A percentile compares a stretch with the other conserved stretches of the same genome.
These are phyloP conservation scores for Syngnathoides biaculeatus DNA, from an alignment of 2,113 vertebrate genomes.

Conservation along the genomic window DNA sequence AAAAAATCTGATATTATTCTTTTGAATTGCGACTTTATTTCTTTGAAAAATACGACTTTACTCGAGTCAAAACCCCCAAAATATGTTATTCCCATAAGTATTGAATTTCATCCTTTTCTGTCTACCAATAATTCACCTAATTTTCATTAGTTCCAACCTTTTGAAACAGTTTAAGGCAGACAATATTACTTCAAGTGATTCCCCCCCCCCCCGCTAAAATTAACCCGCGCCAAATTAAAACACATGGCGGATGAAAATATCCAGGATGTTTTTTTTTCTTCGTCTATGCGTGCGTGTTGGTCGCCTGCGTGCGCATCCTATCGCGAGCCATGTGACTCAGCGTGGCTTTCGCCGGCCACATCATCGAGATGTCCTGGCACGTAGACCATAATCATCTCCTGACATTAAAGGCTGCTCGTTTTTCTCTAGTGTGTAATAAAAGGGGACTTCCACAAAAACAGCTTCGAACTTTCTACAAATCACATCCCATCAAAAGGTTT, in stretches of 20 bases:
- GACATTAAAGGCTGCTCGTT: conserved; percentile 63
- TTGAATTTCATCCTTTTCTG: too few relatives aligned
- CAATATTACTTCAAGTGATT: background rate
- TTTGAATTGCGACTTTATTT: too few relatives aligned
- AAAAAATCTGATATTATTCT: too few relatives aligned
- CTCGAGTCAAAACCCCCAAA: too few relatives aligned
- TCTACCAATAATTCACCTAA: too few relatives aligned
- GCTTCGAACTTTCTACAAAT: conserved; percentile 66
- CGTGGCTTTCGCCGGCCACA: conserved; percentile 59
- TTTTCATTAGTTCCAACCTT: too few relatives aligned
- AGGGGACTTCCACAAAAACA: conserved; percentile 60
- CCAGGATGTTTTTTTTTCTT: conserved; percentile 3
- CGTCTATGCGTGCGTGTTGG: conserved; percentile 7
- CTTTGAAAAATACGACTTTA: too few relatives aligned
- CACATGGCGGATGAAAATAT: conserved; percentile 16
- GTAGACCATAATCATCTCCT: conserved; percentile 70
- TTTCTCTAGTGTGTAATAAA: conserved; percentile 67
- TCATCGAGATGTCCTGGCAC: conserved; percentile 59
- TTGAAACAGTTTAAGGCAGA: background rate
- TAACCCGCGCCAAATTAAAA: background rate
- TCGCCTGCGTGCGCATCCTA: conserved; percentile 50
- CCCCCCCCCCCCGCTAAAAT: background rate
- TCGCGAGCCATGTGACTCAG: conserved; percentile 64
- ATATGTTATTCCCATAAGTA: too few relatives aligned
- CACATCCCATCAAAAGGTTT: conserved; percentile 48